Evolutionary conservation across 2,888 invertebrate species (phyloP).

Genomic region (Heliconius hortense): DNA sequence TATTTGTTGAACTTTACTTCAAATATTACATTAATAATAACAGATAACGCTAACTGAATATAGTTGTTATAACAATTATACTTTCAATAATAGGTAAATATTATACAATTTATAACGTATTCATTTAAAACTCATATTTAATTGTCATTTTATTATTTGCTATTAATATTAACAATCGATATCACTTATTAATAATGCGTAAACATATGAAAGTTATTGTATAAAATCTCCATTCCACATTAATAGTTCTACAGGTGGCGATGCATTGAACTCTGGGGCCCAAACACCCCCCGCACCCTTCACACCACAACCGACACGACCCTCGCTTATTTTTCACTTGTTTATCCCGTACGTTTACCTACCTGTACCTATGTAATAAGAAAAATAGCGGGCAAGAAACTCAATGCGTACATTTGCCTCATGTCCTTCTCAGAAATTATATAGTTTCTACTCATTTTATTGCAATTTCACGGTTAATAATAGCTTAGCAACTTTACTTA

Average conservation of each 20-base stretch:
- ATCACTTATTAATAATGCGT: not conserved
- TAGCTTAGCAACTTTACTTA: not conserved
- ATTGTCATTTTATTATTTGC: not conserved
- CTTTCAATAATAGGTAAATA: not conserved
- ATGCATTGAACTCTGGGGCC: slow-evolving; percentile 67
- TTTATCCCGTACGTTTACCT: slow-evolving; percentile 49
- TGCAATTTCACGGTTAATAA: not conserved
- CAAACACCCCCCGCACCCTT: slow-evolving; percentile 57
- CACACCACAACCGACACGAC: slow-evolving; percentile 40
- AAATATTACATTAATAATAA: slow-evolving; percentile 8
- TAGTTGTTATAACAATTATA: not conserved
- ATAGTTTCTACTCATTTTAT: slow-evolving; percentile 43
- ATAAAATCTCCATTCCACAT: not conserved
- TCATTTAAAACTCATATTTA: not conserved
- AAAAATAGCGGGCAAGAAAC: slow-evolving; percentile 59
- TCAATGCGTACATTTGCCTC: slow-evolving; percentile 63
- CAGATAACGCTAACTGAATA: not conserved
- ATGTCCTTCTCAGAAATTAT: slow-evolving; percentile 54
- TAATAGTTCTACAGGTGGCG: slow-evolving; percentile 56
- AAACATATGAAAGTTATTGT: slow-evolving; percentile 1
- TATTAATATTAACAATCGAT: not conserved
- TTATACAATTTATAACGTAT: not conserved
- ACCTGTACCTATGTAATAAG: slow-evolving; percentile 33
- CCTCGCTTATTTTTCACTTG: slow-evolving; percentile 55
- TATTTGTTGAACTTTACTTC: too few relatives aligned